Base-by-base conservation (phyloP, 2,113 vertebrate species). In the Rhodinocichla rosea region DNA sequence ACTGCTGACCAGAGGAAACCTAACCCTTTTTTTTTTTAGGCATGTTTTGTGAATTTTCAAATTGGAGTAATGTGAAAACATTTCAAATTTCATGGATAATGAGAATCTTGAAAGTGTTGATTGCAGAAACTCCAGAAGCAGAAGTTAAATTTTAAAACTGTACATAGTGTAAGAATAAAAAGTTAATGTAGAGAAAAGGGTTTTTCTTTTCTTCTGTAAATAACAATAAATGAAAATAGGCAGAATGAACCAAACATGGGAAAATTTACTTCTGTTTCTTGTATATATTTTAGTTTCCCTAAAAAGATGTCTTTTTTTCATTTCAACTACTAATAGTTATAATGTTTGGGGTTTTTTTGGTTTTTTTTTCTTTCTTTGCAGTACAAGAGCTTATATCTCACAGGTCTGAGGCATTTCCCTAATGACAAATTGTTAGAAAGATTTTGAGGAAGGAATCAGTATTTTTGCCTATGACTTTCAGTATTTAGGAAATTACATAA, bases 171-270 rank as follows among this genome's bases (percentile, higher is more conserved):
- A 45, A 78, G 4, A 69, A 7, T 21, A 73, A 80, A 80, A 81
- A 30, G 0, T 40, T 73, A 73, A 45, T 11, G 2, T 27, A 35
- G 7, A 22, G 12, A 79, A 90, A 80, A 37, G 1, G 2, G 3
- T 83, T 65, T 30, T 5, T 50, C 28, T 73, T 87, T 87, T 74
- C 56, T 86, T 89, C 53, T 78, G 30, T 30, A 67, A 90, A 71
- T 59, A 59, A 57, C 23, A 49, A 39, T 47, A 59, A 60, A 73
- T 45, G 1, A 53, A 83, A 20, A 64, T 44, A 50, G 11, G 8
- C 9, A 89, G 35, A 83, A 69, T 74, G 2, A 91, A 45, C 4
- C 1, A 1, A 62, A 42, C 32, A 40, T 6, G 26, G 33, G 40
- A 75, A 82, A 73, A n/a, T 17, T 77, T 69, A 7, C 18, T 62